Percentiles rank a stretch among this genome's conserved stretches.
phyloP scores from a whole-genome alignment of 2,797 vertebrate species.

The Austrolebias charrua region DNA sequence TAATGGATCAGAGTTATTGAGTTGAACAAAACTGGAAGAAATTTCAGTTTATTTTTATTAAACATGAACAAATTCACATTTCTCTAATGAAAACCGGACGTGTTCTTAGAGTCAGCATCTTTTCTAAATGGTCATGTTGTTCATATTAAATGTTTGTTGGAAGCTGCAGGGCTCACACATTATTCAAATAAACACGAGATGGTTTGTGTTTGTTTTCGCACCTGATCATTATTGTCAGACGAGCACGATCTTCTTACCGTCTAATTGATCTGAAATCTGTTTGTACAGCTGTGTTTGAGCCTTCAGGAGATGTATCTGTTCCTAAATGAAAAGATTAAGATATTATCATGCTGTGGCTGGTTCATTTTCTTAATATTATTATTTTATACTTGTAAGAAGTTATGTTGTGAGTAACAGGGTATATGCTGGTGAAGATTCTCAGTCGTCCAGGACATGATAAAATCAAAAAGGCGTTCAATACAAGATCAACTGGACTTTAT shows the following conservation, averaged over 20 bases:
- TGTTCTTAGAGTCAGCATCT: slow-evolving; percentile 13
- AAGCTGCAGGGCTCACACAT: slow-evolving; percentile 23
- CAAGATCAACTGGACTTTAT: no score
- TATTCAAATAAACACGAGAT: slow-evolving; percentile 25
- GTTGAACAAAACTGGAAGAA: slow-evolving; percentile 16
- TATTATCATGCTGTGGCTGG: slow-evolving; percentile 4
- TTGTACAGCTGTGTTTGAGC: slow-evolving; percentile 24
- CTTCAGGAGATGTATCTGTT: slow-evolving; percentile 7
- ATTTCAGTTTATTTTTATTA: slow-evolving; percentile 17
- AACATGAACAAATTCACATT: slow-evolving; percentile 16
- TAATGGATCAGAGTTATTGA: slow-evolving; percentile 36
- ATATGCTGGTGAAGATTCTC: no score
- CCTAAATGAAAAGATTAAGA: neutral
- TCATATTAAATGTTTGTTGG: slow-evolving; percentile 14
- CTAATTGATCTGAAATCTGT: slow-evolving; percentile 39
- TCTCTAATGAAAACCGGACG: slow-evolving; percentile 6
- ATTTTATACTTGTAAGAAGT: no score
- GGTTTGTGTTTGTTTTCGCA: slow-evolving; percentile 9
- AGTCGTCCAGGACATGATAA: no score
- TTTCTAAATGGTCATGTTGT: slow-evolving; percentile 5
- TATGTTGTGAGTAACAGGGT: no score
- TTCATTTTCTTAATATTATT: neutral
- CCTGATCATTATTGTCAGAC: slow-evolving; percentile 33
- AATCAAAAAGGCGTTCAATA: no score
- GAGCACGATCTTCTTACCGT: slow-evolving; percentile 15